Base-by-base conservation (phyloP, 2,888 invertebrate genomes). In the Epistrophella euchroma region DNA sequence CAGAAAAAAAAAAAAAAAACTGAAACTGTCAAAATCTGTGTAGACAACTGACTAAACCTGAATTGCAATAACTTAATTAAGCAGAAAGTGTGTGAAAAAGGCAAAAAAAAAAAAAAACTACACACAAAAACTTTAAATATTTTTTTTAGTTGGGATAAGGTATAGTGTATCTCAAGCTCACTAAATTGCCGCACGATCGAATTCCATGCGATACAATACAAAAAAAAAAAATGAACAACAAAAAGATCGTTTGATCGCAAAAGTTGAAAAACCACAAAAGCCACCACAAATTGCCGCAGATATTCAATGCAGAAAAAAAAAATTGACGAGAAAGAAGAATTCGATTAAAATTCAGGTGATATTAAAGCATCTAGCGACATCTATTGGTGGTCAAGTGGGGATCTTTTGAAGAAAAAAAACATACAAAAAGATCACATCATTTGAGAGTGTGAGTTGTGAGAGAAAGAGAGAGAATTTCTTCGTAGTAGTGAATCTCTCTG, bases 251-350 rank as follows among this genome's bases (percentile, higher is more conserved):
- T 85, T 76, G 77, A 81, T 81, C 85, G 70, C 68, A 62, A 82
- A 86, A 86, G 82, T 70, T 86, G 77, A 78, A 86, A 86, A 86
- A 86, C 86, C 86, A 78, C 86, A 86, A 82, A 74, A 71, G 35
- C 66, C 64, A 78, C 86, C 86, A 71, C 82, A 86, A 82, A 81
- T 82, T 85, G 68, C 72, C 32, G 75, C 47, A 71, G 71, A 70
- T 75, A 70, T 15, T n/a, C 2, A 47, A 17, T 28, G 11, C 45
- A 40, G 15, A 43, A 62, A 4, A 15, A 32, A 58, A 55, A n/a
- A 45, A 75, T 28, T 17, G 13, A 15, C n/a, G 28, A 40, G 40
- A 32, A 15, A 25, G 60, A 55, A 43, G 19, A 62, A 62, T 25
- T 43, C 40, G 37, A 64, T 78, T 32, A 28, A 60, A 75, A 68